Evolutionary conservation across 2,797 vertebrate species (phyloP).

Genomic region (Hyperoplus lanceolatus): DNA sequence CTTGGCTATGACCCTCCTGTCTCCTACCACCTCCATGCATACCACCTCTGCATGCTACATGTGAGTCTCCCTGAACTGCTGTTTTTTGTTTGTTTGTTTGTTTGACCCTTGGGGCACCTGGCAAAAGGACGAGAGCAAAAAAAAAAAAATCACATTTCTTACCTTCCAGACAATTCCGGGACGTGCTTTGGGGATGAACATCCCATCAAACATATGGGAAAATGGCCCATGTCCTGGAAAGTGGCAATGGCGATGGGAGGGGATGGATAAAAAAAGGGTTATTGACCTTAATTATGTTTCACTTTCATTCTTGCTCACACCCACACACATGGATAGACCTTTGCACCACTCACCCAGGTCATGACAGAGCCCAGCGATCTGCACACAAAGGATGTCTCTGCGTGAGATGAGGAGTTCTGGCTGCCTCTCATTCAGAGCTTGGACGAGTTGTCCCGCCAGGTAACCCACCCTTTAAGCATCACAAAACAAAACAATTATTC

Average conservation of each 20-base stretch:
- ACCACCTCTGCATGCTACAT: no score
- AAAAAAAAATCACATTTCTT: constrained; percentile 40
- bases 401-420: constrained; percentile 90
- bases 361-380: constrained; percentile 97
- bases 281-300: background rate
- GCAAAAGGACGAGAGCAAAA: background rate
- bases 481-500: background rate
- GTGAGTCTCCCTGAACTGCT: background rate
- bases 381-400: constrained; percentile 93
- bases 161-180: constrained; percentile 90
- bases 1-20: no score
- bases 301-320: background rate
- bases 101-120: background rate
- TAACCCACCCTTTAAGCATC: constrained; percentile 88
- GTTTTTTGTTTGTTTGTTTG: background rate
- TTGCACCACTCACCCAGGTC: constrained; percentile 89
- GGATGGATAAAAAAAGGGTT: background rate
- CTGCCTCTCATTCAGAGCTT: constrained; percentile 87
- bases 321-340: background rate
- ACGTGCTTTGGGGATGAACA: constrained; percentile 91
- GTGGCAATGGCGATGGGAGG: constrained; percentile 36
- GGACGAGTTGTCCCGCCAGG: constrained; percentile 90
- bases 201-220: constrained; percentile 95
- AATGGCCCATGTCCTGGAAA: constrained; percentile 96
- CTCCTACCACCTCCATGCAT: no score